phyloP scores from a whole-genome alignment of 2,113 vertebrate genomes.

The Peromyscus californicus region DNA sequence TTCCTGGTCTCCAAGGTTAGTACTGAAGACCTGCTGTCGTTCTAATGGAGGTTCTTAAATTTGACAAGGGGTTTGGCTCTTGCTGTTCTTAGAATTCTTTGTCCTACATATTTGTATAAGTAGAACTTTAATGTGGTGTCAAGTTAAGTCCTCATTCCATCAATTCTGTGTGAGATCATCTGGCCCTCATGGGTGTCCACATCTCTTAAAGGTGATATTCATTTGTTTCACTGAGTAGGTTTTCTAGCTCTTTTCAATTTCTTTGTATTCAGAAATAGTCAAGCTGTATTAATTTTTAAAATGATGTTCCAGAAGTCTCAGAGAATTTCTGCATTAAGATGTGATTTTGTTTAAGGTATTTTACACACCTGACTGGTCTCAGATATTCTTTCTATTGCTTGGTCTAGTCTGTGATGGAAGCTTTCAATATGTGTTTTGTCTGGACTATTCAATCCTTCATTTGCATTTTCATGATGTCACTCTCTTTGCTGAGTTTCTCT shows the following conservation, averaged over 20 bases:
- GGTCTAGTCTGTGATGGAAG: not conserved
- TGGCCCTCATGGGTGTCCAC: not conserved
- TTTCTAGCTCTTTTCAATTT: not conserved
- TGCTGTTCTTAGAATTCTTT: not conserved
- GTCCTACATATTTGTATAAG: not conserved
- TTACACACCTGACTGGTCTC: not conserved
- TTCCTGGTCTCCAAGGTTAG: not conserved
- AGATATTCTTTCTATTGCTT: not conserved
- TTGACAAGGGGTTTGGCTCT: not conserved
- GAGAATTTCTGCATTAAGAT: not conserved
- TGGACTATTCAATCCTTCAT: not conserved
- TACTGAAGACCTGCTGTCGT: not conserved
- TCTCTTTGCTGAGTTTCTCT: not conserved
- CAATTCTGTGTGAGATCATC: not conserved
- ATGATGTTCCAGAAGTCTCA: not conserved
- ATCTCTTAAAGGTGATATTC: not conserved
- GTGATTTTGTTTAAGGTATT: not conserved
- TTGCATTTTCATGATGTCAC: not conserved
- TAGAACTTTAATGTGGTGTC: not conserved
- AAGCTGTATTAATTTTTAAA: not conserved
- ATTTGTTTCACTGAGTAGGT: not conserved
- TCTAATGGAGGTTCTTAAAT: not conserved
- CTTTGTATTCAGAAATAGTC: not conserved
- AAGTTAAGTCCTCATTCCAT: not conserved
- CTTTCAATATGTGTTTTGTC: not conserved